A percentile compares a stretch with the other conserved stretches of the same genome.
phyloP scores from a whole-genome alignment of 1,140 invertebrate genomes.

The Caligus rogercresseyi region DNA sequence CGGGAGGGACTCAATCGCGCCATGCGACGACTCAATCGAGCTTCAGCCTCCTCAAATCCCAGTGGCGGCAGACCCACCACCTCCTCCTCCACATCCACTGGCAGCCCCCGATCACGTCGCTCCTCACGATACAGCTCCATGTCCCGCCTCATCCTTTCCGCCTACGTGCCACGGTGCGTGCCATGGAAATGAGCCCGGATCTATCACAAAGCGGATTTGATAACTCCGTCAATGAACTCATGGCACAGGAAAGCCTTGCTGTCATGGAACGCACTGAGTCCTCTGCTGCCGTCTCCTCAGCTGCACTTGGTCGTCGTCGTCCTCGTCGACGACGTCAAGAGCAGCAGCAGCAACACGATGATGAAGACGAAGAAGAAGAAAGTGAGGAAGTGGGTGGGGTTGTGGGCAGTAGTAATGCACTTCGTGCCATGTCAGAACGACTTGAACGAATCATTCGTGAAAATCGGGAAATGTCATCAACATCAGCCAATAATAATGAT shows the following conservation, averaged over 20 bases:
- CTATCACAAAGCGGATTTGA: not conserved
- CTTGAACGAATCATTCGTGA: not conserved
- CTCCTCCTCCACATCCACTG: not conserved
- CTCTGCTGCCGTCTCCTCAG: too few relatives aligned
- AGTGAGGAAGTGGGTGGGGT: too few relatives aligned
- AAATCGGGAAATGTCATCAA: not conserved
- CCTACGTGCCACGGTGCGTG: not conserved
- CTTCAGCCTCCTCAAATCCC: not conserved
- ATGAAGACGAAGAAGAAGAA: too few relatives aligned
- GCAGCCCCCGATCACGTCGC: not conserved
- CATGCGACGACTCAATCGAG: not conserved
- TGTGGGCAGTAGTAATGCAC: not conserved
- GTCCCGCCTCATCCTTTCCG: not conserved
- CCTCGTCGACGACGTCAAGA: too few relatives aligned
- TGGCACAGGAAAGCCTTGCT: not conserved
- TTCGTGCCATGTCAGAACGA: slow-evolving; percentile 11
- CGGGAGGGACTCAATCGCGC: not conserved
- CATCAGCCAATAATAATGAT: too few relatives aligned
- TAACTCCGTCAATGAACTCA: not conserved
- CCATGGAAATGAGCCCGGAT: slow-evolving; percentile 9
- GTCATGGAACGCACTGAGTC: slow-evolving; percentile 5
- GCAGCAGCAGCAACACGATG: too few relatives aligned
- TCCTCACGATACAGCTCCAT: not conserved
- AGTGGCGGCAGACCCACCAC: not conserved
- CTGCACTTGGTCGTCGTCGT: too few relatives aligned